Base-by-base conservation (phyloP, 2,797 vertebrate species). In the Erpetoichthys calabaricus region DNA sequence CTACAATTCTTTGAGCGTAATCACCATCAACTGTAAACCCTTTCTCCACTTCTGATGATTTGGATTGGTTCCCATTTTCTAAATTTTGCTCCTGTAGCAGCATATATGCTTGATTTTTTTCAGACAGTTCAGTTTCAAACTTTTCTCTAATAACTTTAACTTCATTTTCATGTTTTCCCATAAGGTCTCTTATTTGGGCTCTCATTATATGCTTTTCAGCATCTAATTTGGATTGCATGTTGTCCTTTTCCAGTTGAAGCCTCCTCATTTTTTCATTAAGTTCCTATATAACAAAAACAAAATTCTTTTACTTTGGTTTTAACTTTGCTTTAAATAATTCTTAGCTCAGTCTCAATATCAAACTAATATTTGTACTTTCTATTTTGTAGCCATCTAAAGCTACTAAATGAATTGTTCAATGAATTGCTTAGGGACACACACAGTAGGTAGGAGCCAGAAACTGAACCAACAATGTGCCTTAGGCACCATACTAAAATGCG, bases 151-250 rank as follows among this genome's bases (percentile, higher is more conserved):
- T 44, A 46, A 66, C 75, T 56, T 65, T 73, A 64, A 85, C 73
- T 77, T 92, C 89, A 2, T 69, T 72, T 68, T 86, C 81, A 9
- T 93, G 89, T 72, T 91, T 92, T 67, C 91, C 86, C 83, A 92
- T 87, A 75, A 93, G 84, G 72, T 93, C 89, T 5, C 71, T 82
- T 5, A 95, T 75, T 53, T 94, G 92, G 1, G 91, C 89, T 64
- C 87, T 85, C 88, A 94, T 89, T 64, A 95, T 88, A 2, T 95
- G 90, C 64, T 89, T 91, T 76, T 95, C 92, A 0, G 92, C 92
- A 69, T 92, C 88, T 76, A 91, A 76, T 69, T 90, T 92, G 50
- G 87, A 89, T 59, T 87, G 86, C 47, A 92, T 74, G 65, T 86
- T 91, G 66, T 91, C 88, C 47, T 88, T 87, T 64, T 92, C 91